Conservation (phyloP, 2,113 vertebrate species). For the Hippocampus zosterae region DNA sequence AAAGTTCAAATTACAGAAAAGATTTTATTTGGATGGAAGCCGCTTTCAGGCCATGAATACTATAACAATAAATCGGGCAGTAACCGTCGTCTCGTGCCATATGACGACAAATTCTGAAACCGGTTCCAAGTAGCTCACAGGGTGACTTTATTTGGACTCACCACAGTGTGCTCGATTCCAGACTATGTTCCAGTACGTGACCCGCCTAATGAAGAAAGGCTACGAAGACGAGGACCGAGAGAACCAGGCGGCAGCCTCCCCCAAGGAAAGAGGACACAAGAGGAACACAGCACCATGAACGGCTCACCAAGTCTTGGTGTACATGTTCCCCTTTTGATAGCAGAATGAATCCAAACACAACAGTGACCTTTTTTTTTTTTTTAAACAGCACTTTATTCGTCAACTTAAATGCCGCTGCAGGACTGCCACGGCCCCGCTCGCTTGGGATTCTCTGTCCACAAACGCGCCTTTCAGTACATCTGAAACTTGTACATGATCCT, state of each 20-base stretch:
- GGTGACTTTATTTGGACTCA: too few species aligned
- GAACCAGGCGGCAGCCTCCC: conserved; percentile 32
- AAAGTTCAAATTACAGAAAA: too few species aligned
- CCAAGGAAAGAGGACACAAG: conserved; percentile 66
- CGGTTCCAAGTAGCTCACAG: too few species aligned
- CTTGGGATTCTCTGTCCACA: conserved; percentile 20
- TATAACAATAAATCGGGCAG: too few species aligned
- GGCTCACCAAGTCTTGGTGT: conserved; percentile 26
- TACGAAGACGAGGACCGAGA: conserved; percentile 64
- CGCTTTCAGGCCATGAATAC: too few species aligned
- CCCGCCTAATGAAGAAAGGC: conserved; percentile 67
- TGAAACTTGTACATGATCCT: neutral
- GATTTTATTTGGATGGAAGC: too few species aligned
- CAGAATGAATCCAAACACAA: conserved; percentile 2
- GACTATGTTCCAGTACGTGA: conserved; percentile 71
- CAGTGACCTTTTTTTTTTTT: conserved; percentile 2
- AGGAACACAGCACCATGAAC: conserved; percentile 61
- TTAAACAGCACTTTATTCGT: conserved; percentile 57
- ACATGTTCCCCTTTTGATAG: conserved; percentile 31
- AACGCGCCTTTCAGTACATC: conserved; percentile 39
- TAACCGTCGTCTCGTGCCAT: too few species aligned
- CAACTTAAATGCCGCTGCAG: conserved; percentile 30
- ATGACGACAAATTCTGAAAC: too few species aligned
- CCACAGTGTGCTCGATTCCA: conserved; percentile 20
- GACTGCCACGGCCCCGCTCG: conserved; percentile 17